These are phyloP conservation scores for Oreotrochilus melanogaster DNA, from an alignment of 2,113 vertebrate species.

Conservation along the genomic window DNA sequence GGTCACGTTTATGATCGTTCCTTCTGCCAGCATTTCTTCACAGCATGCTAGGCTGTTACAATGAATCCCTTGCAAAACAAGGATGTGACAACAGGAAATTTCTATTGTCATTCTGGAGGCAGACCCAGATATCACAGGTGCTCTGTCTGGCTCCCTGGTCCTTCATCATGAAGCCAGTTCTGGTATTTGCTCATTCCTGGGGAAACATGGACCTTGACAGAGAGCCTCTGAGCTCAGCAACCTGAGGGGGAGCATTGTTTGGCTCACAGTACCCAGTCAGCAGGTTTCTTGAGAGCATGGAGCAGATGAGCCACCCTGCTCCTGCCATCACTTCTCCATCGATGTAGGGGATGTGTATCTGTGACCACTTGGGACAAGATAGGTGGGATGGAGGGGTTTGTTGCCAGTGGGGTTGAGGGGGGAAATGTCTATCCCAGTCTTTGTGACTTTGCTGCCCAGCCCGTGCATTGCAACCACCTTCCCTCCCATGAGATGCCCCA, in stretches of 20 bases:
- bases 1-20: background rate
- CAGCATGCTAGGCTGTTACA: background rate
- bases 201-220: background rate
- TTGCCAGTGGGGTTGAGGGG: background rate
- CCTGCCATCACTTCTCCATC: accelerated
- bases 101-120: background rate
- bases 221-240: background rate
- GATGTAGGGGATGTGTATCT: accelerated
- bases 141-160: background rate
- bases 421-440: background rate
- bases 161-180: background rate
- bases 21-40: background rate
- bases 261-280: background rate
- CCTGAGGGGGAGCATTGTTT: background rate
- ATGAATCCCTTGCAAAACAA: background rate
- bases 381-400: background rate
- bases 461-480: accelerated
- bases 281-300: background rate
- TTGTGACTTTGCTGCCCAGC: background rate
- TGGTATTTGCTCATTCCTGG: background rate
- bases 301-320: background rate
- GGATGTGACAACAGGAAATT: background rate
- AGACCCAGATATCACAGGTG: background rate
- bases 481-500: accelerated
- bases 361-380: background rate